Base-by-base conservation (phyloP, 2,113 vertebrate species). In the Ciconia boyciana region DNA sequence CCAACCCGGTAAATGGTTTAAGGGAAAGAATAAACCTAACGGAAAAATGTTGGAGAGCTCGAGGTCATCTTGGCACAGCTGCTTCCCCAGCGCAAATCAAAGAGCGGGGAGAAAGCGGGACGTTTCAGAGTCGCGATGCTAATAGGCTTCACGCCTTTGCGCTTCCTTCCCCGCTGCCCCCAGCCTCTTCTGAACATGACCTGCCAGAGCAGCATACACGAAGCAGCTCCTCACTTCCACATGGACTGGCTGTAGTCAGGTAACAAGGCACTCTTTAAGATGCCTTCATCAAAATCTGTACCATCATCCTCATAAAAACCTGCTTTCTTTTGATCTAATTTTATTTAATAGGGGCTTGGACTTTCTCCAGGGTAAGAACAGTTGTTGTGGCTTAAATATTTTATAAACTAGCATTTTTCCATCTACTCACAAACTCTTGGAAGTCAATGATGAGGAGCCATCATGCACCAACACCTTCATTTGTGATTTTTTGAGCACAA, bases 321-420 rank as follows among this genome's bases (percentile, higher is more conserved):
- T 36, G 21, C 64, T 96, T 85, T 75, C 57, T 86, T 88, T 64
- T 76, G 28, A 83, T 90, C 49, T 83, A 68, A 64, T 58, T 70
- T 68, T 72, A 41, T 77, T 90, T 83, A 83, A 68, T 39, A 77
- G 41, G 54, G 91, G 25, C 28, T 91, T 82, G 46, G 78, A 55
- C 21, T 34, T 72, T 32, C 69, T 82, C 52, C 74, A 76, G n/a
- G 49, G 46, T 61, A 90, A 74, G 49, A 87, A 85, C 24, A 57
- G 57, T 62, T 79, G 71, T 32, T 82, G 29, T 70, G 78, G 29
- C 65, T 83, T 88, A 65, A 87, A 76, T 90, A 57, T 96, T 88
- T 96, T 83, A 90, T 77, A 62, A 93, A 46, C 34, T 58, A 58
- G 29, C 3, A 21, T 80, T 94, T 92, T 94, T 65, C 41, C 54